Conservation (phyloP, 1,140 invertebrate species). For the Onthophagus taurus region DNA sequence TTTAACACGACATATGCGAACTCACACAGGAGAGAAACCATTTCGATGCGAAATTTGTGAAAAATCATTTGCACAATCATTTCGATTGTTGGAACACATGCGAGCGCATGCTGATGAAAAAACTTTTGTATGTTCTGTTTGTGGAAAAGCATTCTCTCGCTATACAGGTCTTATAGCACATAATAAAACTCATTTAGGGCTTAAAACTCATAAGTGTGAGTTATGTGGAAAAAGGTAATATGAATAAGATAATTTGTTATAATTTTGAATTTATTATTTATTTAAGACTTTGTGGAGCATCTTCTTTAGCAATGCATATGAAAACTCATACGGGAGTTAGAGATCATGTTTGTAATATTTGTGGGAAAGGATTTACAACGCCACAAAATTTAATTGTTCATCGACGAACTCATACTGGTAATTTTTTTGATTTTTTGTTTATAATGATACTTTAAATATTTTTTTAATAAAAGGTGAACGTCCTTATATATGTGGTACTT, state of each 20-base stretch:
- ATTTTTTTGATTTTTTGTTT: too few relatives aligned
- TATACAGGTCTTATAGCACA: conserved; percentile 36
- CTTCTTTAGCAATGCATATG: conserved; percentile 44
- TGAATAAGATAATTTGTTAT: conserved; percentile 6
- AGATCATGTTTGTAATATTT: conserved; percentile 60
- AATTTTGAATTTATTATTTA: conserved; percentile 6
- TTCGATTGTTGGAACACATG: conserved; percentile 49
- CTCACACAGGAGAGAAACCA: conserved; percentile 48
- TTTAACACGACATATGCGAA: conserved; percentile 43
- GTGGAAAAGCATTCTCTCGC: conserved; percentile 39
- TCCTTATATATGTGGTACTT: conserved; percentile 36
- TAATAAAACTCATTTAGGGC: conserved; percentile 35
- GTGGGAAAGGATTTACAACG: conserved; percentile 52
- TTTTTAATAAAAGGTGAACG: too few relatives aligned
- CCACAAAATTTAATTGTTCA: conserved; percentile 39
- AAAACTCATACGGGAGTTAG: conserved; percentile 62
- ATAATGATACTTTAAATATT: too few relatives aligned
- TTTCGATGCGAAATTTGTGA: conserved; percentile 49
- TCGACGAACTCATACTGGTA: conserved; percentile 42
- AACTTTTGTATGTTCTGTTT: conserved; percentile 49
- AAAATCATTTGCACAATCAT: conserved; percentile 35
- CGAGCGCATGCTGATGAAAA: conserved; percentile 53
- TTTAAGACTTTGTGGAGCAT: conserved; percentile 30
- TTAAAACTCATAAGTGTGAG: conserved; percentile 33
- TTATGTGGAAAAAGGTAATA: conserved; percentile 33